Conservation (phyloP, 2,113 vertebrate genomes). For the Ophiodon elongatus region DNA sequence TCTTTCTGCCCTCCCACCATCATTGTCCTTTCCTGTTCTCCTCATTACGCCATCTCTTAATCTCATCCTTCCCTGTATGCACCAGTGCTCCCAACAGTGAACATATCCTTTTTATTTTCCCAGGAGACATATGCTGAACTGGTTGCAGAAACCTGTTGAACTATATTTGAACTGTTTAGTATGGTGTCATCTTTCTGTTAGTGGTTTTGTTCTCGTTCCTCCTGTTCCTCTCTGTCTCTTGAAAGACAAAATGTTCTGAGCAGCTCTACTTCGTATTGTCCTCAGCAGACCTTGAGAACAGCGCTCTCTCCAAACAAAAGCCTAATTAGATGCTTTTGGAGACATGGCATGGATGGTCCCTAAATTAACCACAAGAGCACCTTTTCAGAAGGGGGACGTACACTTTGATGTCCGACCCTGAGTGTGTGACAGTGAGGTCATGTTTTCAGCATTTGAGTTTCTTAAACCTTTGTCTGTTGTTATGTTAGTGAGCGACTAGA, state of each 20-base stretch:
- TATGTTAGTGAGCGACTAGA: slow-evolving; percentile 12
- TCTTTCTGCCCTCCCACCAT: slow-evolving; percentile 55
- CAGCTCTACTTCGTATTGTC: slow-evolving; percentile 27
- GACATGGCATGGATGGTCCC: slow-evolving; percentile 47
- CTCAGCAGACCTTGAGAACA: slow-evolving; percentile 10
- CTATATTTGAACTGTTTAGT: slow-evolving; percentile 15
- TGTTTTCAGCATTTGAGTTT: slow-evolving; percentile 29
- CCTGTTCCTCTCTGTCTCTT: neutral
- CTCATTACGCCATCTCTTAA: slow-evolving; percentile 70
- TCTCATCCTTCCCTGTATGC: slow-evolving; percentile 62
- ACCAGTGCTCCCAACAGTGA: slow-evolving; percentile 33
- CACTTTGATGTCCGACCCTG: slow-evolving; percentile 29
- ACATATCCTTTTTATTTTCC: slow-evolving; percentile 55
- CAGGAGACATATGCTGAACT: slow-evolving; percentile 27
- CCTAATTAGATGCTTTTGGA: slow-evolving; percentile 56
- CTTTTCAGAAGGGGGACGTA: slow-evolving; percentile 4
- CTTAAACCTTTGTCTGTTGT: slow-evolving; percentile 12
- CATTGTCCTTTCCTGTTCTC: slow-evolving; percentile 69
- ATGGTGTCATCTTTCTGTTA: neutral
- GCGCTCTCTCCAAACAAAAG: slow-evolving; percentile 1
- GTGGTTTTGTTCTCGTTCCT: neutral
- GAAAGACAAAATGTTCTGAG: slow-evolving; percentile 20
- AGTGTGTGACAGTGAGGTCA: slow-evolving; percentile 23
- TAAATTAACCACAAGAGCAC: slow-evolving; percentile 38
- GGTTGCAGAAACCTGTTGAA: slow-evolving; percentile 36